Base-by-base conservation (phyloP, 2,113 vertebrate genomes). In the Paramormyrops kingsleyae region DNA sequence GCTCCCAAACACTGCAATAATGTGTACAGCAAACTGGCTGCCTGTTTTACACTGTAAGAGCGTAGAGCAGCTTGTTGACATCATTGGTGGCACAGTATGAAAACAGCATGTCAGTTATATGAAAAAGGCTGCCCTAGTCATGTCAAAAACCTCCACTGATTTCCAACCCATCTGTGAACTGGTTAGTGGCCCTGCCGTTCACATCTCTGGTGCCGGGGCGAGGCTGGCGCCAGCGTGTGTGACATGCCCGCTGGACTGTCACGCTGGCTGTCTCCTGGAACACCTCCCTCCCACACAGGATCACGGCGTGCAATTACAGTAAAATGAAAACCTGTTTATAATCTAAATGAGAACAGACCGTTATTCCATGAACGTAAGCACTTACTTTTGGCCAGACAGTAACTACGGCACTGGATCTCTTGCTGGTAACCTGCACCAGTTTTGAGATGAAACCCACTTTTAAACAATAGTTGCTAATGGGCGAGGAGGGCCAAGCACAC, bases 221-320 rank as follows among this genome's bases (percentile, higher is more conserved):
- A 52, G 52, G 44, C 3, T 24, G 80, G 83, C 44, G 15, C 8
- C 7, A n/a, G 83, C 2, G 7, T 5, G 39, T 66, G n/a, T 1
- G 8, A n/a, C 85, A 21, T 9, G 35, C 46, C 50, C 49, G 1
- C 85, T 19, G 47, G 15, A 52, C 4, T 17, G 47, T n/a, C 46
- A 52, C 24, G 49, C 84, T 8, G 46, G 13, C 49, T 1, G 46
- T 24, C 27, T 87, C 85, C 21, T 31, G 49, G 85, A 27, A 47
- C 80, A 47, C 9, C 35, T 24, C 44, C 83, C 44, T 27, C 83
- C 24, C 8, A 91, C 92, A 94, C 91, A 89, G 87, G 92, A 91
- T 87, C 94, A 94, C 93, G 93, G 93, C 93, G 93, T 94, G 91
- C 93, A 95, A 93, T 95, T 96, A 90, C 91, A 92, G 90, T 89